Percentiles rank a stretch among this genome's conserved stretches.
phyloP scores from a whole-genome alignment of 1,140 invertebrate genomes.

The Pemphigus obesinymphae region DNA sequence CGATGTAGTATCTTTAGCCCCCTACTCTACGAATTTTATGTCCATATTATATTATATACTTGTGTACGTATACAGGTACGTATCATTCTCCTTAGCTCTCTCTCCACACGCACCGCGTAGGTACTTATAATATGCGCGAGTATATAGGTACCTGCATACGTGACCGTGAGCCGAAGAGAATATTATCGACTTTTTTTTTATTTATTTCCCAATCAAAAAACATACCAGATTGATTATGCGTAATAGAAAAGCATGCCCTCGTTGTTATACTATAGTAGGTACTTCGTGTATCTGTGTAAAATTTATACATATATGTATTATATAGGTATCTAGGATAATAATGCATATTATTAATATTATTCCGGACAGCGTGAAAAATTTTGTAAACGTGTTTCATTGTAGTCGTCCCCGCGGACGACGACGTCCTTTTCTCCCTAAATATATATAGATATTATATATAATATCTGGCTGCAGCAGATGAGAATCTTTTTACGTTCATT shows the following conservation, averaged over 20 bases:
- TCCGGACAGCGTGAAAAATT: conserved; percentile 26
- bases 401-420: not conserved
- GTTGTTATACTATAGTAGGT: not conserved
- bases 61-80: not conserved
- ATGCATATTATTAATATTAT: conserved; percentile 11
- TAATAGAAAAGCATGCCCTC: conserved; percentile 31
- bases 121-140: not conserved
- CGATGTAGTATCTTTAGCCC: no score
- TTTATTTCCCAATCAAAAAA: conserved; percentile 10
- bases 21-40: no score
- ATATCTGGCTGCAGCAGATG: not conserved
- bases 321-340: not conserved
- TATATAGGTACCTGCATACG: not conserved
- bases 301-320: not conserved
- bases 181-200: conserved; percentile 11
- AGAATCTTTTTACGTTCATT: conserved; percentile 9
- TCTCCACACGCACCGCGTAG: not conserved
- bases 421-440: not conserved
- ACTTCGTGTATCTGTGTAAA: not conserved
- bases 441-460: no score
- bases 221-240: conserved; percentile 23
- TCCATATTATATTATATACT: not conserved
- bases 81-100: not conserved
- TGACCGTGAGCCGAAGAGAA: conserved; percentile 14
- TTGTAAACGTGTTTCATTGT: conserved; percentile 34